A percentile compares a stretch with the other conserved stretches of the same genome.
Conservation (phyloP, 2,797 vertebrate species). For the Gephyroberyx darwinii region DNA sequence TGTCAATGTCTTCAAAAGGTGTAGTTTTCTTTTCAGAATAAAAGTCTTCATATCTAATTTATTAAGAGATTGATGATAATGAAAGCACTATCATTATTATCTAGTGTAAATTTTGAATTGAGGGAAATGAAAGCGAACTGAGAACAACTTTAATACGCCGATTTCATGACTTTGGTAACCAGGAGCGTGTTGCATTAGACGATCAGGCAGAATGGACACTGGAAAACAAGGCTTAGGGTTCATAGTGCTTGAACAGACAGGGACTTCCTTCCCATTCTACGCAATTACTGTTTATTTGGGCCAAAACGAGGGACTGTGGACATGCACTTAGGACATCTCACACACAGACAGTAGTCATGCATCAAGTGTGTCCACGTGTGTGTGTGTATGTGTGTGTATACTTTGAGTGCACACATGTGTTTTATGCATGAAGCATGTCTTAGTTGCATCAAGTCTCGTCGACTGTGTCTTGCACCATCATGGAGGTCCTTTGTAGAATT, state of each 20-base stretch:
- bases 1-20: too few relatives aligned
- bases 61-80: neutral
- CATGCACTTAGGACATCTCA: conserved; percentile 3
- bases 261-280: conserved; percentile 28
- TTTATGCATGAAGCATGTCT: neutral
- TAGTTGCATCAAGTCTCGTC: too few relatives aligned
- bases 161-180: conserved; percentile 52
- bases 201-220: conserved; percentile 39
- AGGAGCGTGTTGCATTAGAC: conserved; percentile 19
- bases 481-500: too few relatives aligned
- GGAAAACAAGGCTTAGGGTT: conserved; percentile 59
- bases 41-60: neutral
- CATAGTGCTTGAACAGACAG: conserved; percentile 51
- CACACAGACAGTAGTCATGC: neutral
- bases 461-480: too few relatives aligned
- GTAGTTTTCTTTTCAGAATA: neutral
- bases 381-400: conserved; percentile 22
- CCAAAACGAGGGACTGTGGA: neutral
- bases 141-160: conserved; percentile 15
- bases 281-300: conserved; percentile 30
- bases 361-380: neutral
- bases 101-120: too few relatives aligned
- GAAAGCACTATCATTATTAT: neutral
- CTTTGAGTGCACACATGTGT: neutral
- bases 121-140: conserved; percentile 35